Conservation (phyloP, 2,113 vertebrate species). For the Zosterops lateralis region DNA sequence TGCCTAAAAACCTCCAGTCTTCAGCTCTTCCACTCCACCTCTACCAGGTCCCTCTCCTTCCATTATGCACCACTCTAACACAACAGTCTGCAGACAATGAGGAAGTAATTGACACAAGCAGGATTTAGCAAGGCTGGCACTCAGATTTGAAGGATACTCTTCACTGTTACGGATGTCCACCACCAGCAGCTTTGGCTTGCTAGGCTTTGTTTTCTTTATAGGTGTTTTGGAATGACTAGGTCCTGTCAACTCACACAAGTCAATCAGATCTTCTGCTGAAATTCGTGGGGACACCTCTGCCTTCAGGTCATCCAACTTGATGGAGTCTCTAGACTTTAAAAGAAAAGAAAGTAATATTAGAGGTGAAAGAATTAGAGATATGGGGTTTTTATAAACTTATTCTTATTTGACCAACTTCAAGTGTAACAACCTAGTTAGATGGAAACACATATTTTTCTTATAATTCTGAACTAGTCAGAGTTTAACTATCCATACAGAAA, state of each 20-base stretch:
- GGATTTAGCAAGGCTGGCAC: neutral
- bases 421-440: neutral
- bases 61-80: neutral
- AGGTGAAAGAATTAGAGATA: neutral
- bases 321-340: conserved; percentile 88
- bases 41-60: neutral
- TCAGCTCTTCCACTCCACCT: neutral
- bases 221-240: conserved; percentile 80
- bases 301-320: conserved; percentile 90
- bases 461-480: neutral
- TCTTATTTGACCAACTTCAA: neutral
- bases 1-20: neutral
- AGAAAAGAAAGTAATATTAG: neutral
- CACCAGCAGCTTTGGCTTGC: conserved; percentile 91
- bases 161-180: conserved; percentile 91
- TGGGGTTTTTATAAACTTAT: neutral
- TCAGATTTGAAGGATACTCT: conserved; percentile 91
- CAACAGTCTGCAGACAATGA: neutral
- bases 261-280: conserved; percentile 95
- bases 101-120: neutral
- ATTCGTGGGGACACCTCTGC: conserved; percentile 93
- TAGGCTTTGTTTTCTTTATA: conserved; percentile 84
- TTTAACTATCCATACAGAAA: neutral
- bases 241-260: conserved; percentile 88
- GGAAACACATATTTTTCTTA: neutral